Base-by-base conservation (phyloP, 2,888 invertebrate genomes). In the Patella pellucida region DNA sequence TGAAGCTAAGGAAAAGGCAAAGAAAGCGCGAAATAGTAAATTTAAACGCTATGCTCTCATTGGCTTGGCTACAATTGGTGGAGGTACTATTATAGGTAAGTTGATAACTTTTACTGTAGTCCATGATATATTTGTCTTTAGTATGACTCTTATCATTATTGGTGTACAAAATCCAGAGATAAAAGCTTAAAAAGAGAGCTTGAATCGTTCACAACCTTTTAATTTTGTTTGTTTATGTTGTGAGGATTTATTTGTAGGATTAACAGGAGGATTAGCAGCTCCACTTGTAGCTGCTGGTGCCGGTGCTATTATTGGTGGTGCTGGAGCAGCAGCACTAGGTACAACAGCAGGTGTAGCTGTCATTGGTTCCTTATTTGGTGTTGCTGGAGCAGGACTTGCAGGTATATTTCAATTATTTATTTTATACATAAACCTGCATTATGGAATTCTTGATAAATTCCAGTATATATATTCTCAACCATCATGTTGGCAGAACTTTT, bases 231-330 rank as follows among this genome's bases (percentile, higher is more conserved):
- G 9, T 5, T 41, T 41, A 41, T 41, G 41, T 41, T 41, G 9
- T 41, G 41, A 41, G 41, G 41, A 41, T 41, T 41, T 41, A 9
- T 41, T 78, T 73, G 2, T 76, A 91, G 94, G 94, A 68, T 88
- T 94, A 74, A 94, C 94, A 1, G 94, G 94, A 67, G 94, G 94
- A 52, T 90, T 94, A 69, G 94, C 94, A 7, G 94, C 94, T 15
- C 94, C 94, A 15, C 89, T 94, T 14, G 89, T 92, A 9, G 92
- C 92, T 3, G 91, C 91, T 4, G 92, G 92, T 14, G 91, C 91
- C 5, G 92, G 91, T 3, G 89, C 90, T 31, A 85, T 91, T 19
- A 88, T 92, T n/a, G 92, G 91, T 52, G 93, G 93, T 4, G 91
- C 93, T 16, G 92, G 92, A 41, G 92, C 90, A 27, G 89, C 90